Base-by-base conservation (phyloP, 2,888 invertebrate species). In the Thysanoteuthis rhombus region DNA sequence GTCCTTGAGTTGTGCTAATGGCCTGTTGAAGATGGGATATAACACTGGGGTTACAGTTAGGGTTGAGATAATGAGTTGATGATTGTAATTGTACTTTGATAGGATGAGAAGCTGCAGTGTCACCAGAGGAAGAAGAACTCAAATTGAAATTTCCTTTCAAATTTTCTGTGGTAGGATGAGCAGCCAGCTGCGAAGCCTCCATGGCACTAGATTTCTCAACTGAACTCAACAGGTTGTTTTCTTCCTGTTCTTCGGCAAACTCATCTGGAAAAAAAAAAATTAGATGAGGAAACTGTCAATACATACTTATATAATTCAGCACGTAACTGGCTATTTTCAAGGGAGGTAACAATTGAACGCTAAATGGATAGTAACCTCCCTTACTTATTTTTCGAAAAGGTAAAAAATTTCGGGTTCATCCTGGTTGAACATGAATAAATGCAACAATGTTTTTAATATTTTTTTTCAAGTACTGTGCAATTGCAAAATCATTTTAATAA, bases 171-270 rank as follows among this genome's bases (percentile, higher is more conserved):
- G 16, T 25, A n/a, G 75, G n/a, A 75, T 16, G n/a, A 75, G 16
- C 75, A n/a, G 75, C 10, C 75, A 75, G n/a, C 16, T 75, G 75
- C 16, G 45, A 92, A 40, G 75, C 92, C 89, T 52, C 92, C 32
- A 40, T 25, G 16, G 52, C 5, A 16, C 92, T 92, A 10, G 89
- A 42, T 89, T 93, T 94, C 39, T 94, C 94, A 28, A 42, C 38
- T 40, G 25, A 75, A 90, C 22, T 45, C 89, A 92, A 42, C 93
- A 90, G 94, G 58, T 95, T 95, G 93, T 95, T 94, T 92, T 94
- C 94, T 36, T 95, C 95, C 40, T 95, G 94, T 93, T 96, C 96
- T 94, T 96, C 95, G 94, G 95, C 95, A 93, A 96, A 96, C 93
- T 96, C 96, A 96, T 96, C 96, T 96, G 93, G 36, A 94, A 94